Evolutionary conservation across 2,797 vertebrate species (phyloP).

Genomic region (Semaprochilodus insignis): DNA sequence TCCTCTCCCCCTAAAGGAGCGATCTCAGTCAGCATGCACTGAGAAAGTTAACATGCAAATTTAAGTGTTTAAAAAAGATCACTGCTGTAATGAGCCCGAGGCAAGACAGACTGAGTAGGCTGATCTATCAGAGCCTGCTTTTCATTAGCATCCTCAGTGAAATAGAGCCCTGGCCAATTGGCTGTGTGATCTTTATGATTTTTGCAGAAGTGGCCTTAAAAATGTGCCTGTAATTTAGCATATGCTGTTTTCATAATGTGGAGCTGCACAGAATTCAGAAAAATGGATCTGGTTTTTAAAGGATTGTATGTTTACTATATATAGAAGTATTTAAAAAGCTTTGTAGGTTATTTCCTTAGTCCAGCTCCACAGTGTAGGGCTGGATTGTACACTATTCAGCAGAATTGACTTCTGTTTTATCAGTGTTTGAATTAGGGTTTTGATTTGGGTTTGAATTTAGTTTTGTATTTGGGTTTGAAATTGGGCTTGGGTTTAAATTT

Average conservation of each 20-base stretch:
- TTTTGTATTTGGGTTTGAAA: not conserved
- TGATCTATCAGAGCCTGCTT: constrained; percentile 78
- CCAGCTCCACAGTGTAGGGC: not conserved
- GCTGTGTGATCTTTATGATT: constrained; percentile 47
- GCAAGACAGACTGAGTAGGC: constrained; percentile 72
- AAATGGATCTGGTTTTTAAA: not conserved
- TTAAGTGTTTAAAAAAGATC: constrained; percentile 68
- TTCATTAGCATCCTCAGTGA: constrained; percentile 77
- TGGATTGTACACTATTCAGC: not conserved
- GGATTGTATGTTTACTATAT: not conserved
- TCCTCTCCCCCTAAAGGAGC: constrained; percentile 24
- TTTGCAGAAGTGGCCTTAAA: constrained; percentile 46
- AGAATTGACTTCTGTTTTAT: not conserved
- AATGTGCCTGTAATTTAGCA: constrained; percentile 48
- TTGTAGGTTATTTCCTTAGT: not conserved
- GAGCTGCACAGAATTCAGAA: not conserved
- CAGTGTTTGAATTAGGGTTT: not conserved
- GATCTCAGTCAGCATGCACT: constrained; percentile 57
- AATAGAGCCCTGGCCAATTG: constrained; percentile 56
- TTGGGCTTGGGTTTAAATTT: not conserved
- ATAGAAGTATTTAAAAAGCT: not conserved
- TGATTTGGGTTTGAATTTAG: not conserved
- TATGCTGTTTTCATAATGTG: constrained; percentile 43
- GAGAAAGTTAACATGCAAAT: constrained; percentile 79
- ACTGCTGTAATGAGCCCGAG: constrained; percentile 73